Conservation (phyloP, 2,113 vertebrate species). For the Dryoscopus gambensis region DNA sequence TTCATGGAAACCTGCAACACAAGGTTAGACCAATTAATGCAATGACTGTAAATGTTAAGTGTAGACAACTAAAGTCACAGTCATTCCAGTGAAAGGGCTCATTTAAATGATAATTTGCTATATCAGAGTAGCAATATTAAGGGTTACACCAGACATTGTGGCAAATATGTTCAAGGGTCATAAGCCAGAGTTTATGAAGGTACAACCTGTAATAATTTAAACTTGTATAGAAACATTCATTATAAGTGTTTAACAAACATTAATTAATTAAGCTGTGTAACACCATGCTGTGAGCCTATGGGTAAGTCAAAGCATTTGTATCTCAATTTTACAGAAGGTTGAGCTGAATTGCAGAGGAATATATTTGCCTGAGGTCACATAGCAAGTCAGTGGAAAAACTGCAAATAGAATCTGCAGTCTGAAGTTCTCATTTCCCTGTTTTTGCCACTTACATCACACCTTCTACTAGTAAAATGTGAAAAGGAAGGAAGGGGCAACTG, state of each 20-base stretch:
- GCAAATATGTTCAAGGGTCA: not conserved
- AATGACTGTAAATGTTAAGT: slow-evolving; percentile 15
- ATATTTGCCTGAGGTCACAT: slow-evolving; percentile 46
- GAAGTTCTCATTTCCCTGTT: slow-evolving; percentile 33
- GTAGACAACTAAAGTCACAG: not conserved
- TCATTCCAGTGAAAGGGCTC: not conserved
- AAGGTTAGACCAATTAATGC: slow-evolving; percentile 27
- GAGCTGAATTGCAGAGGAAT: slow-evolving; percentile 26
- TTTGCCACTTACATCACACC: slow-evolving; percentile 34
- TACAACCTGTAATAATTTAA: slow-evolving; percentile 9
- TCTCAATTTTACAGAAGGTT: slow-evolving; percentile 50
- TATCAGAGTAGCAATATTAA: not conserved
- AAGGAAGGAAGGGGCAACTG: not conserved
- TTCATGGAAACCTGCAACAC: not conserved
- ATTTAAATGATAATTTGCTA: slow-evolving; percentile 26
- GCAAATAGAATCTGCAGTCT: slow-evolving; percentile 20
- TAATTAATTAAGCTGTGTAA: slow-evolving; percentile 45
- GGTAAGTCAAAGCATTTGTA: slow-evolving; percentile 34
- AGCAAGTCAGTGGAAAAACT: slow-evolving; percentile 43
- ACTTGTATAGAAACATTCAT: not conserved
- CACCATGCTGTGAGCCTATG: not conserved
- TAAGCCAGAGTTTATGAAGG: not conserved
- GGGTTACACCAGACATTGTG: not conserved
- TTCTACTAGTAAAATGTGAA: slow-evolving; percentile 26
- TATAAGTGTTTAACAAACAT: slow-evolving; percentile 27